These are phyloP conservation scores for Thamnaconus septentrionalis DNA, from an alignment of 2,113 vertebrate species.

Conservation along the genomic window DNA sequence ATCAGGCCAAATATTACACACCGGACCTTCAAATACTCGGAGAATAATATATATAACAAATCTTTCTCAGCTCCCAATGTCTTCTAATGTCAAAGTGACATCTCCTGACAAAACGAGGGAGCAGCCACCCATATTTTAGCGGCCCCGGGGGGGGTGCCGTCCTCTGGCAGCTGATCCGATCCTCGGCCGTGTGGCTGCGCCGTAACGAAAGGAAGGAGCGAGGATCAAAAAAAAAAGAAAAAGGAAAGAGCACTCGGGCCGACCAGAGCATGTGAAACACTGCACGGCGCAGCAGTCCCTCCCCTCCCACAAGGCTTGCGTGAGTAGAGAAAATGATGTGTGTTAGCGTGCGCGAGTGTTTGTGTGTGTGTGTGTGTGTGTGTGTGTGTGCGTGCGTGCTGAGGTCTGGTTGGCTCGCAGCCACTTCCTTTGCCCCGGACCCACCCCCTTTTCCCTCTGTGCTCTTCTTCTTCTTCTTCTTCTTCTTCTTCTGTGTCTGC, in stretches of 20 bases:
- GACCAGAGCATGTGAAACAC: conserved; percentile 47
- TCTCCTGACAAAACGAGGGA: neutral
- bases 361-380: conserved; percentile 49
- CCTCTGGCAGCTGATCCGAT: conserved; percentile 49
- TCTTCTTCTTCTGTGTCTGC: conserved; percentile 15
- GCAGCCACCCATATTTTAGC: conserved; percentile 8
- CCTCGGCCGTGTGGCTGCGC: conserved; percentile 31
- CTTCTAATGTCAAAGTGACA: no score
- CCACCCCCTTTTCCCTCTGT: conserved; percentile 60
- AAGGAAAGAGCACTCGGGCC: conserved; percentile 19
- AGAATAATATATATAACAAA: no score
- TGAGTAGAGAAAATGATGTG: conserved; percentile 70
- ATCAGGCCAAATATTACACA: no score
- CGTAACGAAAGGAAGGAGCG: neutral
- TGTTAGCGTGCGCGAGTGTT: neutral
- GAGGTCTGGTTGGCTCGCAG: conserved; percentile 62
- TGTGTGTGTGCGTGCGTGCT: conserved; percentile 53
- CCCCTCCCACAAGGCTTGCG: conserved; percentile 72
- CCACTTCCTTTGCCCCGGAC: conserved; percentile 64
- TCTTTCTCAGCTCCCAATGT: no score
- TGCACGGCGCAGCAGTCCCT: conserved; percentile 39
- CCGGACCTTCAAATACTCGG: neutral
- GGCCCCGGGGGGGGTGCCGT: conserved; percentile 55
- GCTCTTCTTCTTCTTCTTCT: conserved; percentile 10
- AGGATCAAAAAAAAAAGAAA: neutral